Evolutionary conservation across 2,888 invertebrate genomes (phyloP).

Genomic region (Philhelius pedissequus): DNA sequence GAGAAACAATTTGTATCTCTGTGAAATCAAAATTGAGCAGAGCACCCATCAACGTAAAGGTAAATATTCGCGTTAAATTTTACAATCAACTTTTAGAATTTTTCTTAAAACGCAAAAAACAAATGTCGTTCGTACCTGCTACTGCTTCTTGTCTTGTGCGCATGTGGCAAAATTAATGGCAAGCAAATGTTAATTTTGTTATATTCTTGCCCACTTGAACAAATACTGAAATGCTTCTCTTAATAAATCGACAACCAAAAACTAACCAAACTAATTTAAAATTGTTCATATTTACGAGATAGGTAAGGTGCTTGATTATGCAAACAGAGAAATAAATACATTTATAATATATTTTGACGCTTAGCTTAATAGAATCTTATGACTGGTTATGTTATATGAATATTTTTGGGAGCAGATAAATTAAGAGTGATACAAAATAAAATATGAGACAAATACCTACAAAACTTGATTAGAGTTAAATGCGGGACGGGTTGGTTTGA

Average conservation of each 20-base stretch:
- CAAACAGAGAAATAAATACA: background rate
- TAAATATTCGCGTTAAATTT: background rate
- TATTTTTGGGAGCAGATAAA: background rate
- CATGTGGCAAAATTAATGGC: constrained; percentile 37
- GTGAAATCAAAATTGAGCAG: too few species aligned
- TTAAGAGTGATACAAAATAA: constrained; percentile 5
- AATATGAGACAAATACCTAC: background rate
- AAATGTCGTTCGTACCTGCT: background rate
- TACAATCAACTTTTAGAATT: background rate
- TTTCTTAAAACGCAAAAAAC: constrained; percentile 11
- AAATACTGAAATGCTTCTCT: background rate
- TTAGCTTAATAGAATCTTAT: background rate
- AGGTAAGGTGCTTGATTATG: background rate
- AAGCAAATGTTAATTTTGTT: background rate
- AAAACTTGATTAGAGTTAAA: background rate
- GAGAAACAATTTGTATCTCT: background rate
- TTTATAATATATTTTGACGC: background rate
- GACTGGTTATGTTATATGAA: background rate
- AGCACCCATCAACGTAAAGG: background rate
- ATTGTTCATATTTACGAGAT: background rate
- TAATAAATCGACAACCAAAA: background rate
- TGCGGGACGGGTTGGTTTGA: background rate
- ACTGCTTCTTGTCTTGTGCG: too few species aligned
- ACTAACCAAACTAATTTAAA: constrained; percentile 10
- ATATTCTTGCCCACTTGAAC: constrained; percentile 23